Conservation (phyloP, 1,140 invertebrate genomes). For the Pemphigus obesinymphae region DNA sequence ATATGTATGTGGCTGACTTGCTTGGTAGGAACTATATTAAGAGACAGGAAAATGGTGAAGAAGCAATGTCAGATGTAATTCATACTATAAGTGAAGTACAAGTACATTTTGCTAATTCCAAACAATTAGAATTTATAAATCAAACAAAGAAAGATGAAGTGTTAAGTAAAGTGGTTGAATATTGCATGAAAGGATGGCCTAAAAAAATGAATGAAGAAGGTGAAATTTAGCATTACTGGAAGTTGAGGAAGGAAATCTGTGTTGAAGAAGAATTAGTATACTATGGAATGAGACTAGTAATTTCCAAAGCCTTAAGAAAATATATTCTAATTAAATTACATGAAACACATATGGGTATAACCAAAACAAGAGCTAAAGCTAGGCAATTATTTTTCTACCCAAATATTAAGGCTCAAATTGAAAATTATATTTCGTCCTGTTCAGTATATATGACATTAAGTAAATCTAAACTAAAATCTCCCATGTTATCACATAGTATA, state of each 20-base stretch:
- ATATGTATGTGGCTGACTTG: conserved; percentile 23
- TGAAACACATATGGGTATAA: too few species aligned
- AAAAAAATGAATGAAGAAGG: neutral
- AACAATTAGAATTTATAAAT: neutral
- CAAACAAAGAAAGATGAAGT: neutral
- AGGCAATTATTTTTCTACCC: conserved; percentile 42
- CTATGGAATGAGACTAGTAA: too few species aligned
- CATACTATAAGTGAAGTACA: too few species aligned
- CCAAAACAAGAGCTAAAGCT: too few species aligned
- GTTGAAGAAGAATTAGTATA: too few species aligned
- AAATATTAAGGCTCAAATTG: conserved; percentile 26
- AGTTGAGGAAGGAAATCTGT: conserved; percentile 38
- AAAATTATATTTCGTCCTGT: neutral
- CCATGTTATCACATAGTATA: neutral
- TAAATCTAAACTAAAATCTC: neutral
- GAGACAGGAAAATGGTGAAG: neutral
- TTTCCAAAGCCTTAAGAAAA: too few species aligned
- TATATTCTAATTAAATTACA: too few species aligned
- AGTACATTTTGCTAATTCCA: neutral
- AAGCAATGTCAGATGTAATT: neutral
- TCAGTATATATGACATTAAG: neutral
- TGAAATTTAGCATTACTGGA: conserved; percentile 13
- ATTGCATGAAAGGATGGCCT: too few species aligned
- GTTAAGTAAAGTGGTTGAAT: neutral
- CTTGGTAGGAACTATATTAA: neutral